A percentile compares a stretch with the other conserved stretches of the same genome.
Evolutionary conservation across 2,888 invertebrate genomes (phyloP).

Genomic region (Imbricaverruca yamaguchii): DNA sequence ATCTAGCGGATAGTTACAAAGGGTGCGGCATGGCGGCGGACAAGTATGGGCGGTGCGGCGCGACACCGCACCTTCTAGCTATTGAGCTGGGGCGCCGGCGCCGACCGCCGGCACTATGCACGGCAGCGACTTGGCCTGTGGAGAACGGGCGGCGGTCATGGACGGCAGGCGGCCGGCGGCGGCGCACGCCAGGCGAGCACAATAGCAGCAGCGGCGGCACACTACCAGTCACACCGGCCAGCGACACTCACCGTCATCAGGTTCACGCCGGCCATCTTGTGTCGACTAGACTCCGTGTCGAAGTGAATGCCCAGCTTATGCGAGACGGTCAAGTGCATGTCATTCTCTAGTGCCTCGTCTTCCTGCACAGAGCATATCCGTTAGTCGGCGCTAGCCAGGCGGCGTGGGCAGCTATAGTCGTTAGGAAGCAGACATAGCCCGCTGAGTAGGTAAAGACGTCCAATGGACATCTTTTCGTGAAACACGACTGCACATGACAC

Average conservation of each 20-base stretch:
- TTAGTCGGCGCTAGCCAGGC: background rate
- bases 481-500: too few relatives aligned
- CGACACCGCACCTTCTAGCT: background rate
- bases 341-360: slow-evolving; percentile 40
- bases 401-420: background rate
- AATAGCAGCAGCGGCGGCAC: too few relatives aligned
- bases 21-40: background rate
- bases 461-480: too few relatives aligned
- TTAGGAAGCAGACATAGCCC: background rate
- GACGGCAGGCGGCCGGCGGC: background rate
- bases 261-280: slow-evolving; percentile 40
- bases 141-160: background rate
- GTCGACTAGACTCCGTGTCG: slow-evolving; percentile 39
- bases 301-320: slow-evolving; percentile 41
- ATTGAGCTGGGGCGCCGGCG: background rate
- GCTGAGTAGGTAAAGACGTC: too few relatives aligned
- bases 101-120: background rate
- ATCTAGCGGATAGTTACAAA: background rate
- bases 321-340: slow-evolving; percentile 40
- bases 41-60: background rate
- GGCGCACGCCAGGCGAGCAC: too few relatives aligned
- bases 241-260: slow-evolving; percentile 41
- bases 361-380: slow-evolving; percentile 35
- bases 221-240: background rate
- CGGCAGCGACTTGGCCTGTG: slow-evolving; percentile 10